phyloP scores from a whole-genome alignment of 2,888 invertebrate genomes.

The Limnephilus lunatus region DNA sequence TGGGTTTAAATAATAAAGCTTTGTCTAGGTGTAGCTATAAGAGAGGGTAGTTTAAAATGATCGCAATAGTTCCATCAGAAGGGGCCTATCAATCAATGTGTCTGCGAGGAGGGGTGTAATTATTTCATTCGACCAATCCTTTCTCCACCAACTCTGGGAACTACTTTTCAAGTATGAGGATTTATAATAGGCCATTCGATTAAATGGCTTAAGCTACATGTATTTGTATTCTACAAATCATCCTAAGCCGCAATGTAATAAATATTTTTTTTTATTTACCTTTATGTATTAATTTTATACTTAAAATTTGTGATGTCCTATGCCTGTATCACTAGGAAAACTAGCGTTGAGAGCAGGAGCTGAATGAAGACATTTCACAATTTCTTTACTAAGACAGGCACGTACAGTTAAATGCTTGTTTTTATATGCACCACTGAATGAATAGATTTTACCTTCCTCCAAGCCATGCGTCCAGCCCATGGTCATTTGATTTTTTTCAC shows the following conservation, averaged over 20 bases:
- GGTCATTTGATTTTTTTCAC: too few species aligned
- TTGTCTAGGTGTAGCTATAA: not conserved
- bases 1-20: conserved; percentile 12
- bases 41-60: conserved; percentile 20
- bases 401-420: too few species aligned
- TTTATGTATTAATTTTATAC: too few species aligned
- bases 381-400: too few species aligned
- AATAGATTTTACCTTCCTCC: too few species aligned
- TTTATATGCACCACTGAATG: too few species aligned
- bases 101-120: conserved; percentile 55
- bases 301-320: too few species aligned
- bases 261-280: too few species aligned
- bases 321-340: too few species aligned
- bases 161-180: conserved; percentile 52
- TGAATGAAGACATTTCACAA: too few species aligned
- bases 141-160: conserved; percentile 13
- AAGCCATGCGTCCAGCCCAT: too few species aligned
- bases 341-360: too few species aligned
- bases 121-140: conserved; percentile 56
- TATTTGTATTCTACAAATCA: not conserved
- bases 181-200: conserved; percentile 9
- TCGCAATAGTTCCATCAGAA: not conserved
- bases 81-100: conserved; percentile 54
- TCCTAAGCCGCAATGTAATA: not conserved
- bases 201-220: not conserved